Percentiles rank a stretch among this genome's conserved stretches.
Conservation (phyloP, 2,113 vertebrate species). For the Pterocles gutturalis region DNA sequence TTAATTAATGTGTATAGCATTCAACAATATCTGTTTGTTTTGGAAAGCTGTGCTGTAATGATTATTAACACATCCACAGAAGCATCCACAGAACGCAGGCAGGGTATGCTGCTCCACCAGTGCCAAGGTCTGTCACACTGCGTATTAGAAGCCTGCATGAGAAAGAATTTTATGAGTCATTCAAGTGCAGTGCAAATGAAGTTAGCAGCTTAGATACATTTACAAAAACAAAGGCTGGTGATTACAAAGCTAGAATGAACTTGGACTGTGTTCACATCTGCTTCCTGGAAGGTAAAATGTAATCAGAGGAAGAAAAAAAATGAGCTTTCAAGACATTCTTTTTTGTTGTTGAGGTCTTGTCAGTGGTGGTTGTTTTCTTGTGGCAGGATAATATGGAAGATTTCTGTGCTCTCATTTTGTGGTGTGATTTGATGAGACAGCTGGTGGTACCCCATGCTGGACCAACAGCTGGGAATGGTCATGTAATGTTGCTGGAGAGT, state of each 20-base stretch:
- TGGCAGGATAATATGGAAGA: not conserved
- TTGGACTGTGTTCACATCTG: constrained; percentile 3
- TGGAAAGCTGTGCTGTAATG: not conserved
- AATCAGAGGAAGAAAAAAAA: constrained; percentile 25
- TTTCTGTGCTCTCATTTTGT: constrained; percentile 12
- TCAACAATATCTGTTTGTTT: not conserved
- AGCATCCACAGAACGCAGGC: not conserved
- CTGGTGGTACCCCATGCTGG: not conserved
- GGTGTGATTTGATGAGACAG: constrained; percentile 50
- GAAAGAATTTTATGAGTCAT: not conserved
- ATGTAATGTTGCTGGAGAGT: not conserved
- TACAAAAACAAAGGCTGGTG: not conserved
- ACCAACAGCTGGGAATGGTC: constrained; percentile 63
- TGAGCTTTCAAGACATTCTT: not conserved
- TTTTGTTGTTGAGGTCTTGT: not conserved
- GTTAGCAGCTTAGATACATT: not conserved
- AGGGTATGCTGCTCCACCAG: not conserved
- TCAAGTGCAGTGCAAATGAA: not conserved
- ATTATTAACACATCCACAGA: not conserved
- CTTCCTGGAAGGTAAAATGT: constrained; percentile 32
- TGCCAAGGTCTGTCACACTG: not conserved
- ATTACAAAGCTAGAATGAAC: not conserved
- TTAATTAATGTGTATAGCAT: not conserved
- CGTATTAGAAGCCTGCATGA: not conserved
- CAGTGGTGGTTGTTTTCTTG: not conserved